Conservation (phyloP, 2,113 vertebrate genomes). For the Proteles cristata region DNA sequence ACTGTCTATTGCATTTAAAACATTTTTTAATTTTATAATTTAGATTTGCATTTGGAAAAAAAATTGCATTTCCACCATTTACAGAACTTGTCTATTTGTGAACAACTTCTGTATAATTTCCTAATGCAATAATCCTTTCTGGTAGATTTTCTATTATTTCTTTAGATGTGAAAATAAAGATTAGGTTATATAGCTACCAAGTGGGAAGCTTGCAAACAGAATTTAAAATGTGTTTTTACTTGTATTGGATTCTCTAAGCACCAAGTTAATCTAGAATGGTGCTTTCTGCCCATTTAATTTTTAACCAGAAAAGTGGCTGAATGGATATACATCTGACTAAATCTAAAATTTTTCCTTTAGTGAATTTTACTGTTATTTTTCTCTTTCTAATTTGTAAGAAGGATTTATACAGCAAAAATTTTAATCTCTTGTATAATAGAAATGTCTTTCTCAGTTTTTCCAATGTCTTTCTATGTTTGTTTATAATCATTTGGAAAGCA, state of each 20-base stretch:
- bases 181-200: background rate
- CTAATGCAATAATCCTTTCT: background rate
- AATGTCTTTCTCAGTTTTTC: background rate
- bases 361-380: background rate
- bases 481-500: background rate
- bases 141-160: background rate
- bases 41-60: background rate
- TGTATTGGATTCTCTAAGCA: background rate
- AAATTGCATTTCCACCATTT: background rate
- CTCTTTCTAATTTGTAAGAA: conserved; percentile 3
- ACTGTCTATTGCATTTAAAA: background rate
- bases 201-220: background rate
- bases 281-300: background rate
- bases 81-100: background rate
- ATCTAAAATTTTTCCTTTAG: background rate
- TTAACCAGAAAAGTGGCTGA: background rate
- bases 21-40: background rate
- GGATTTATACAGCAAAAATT: background rate
- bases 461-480: background rate
- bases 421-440: background rate
- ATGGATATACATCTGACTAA: background rate
- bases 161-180: background rate
- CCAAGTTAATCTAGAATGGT: background rate
- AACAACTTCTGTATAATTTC: background rate
- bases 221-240: background rate